These are phyloP conservation scores for Pollachius pollachius DNA, from an alignment of 2,113 vertebrate genomes.

Conservation along the genomic window DNA sequence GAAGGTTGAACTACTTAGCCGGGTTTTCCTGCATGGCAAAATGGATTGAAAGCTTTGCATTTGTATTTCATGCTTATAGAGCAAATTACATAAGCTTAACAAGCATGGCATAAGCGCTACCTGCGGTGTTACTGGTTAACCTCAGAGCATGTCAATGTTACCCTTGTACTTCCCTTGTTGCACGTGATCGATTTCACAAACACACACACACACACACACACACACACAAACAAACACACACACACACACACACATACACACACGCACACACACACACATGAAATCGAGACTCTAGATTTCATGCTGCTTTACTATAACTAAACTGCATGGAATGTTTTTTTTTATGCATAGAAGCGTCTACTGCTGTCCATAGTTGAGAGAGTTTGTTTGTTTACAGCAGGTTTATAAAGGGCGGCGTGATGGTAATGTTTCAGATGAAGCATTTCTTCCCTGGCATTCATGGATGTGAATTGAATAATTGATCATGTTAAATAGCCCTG, in stretches of 20 bases:
- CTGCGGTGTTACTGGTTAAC: conserved; percentile 14
- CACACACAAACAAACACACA: neutral
- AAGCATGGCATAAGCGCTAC: conserved; percentile 44
- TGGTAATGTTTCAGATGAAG: too few relatives aligned
- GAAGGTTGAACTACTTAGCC: conserved; percentile 18
- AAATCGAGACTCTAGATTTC: neutral
- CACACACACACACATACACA: neutral
- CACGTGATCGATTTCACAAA: conserved; percentile 21
- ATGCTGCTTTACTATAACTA: conserved; percentile 12
- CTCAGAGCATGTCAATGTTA: conserved; percentile 46
- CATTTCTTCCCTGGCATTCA: too few relatives aligned
- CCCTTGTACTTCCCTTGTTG: conserved; percentile 15
- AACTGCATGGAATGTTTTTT: neutral
- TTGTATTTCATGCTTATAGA: neutral
- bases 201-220: conserved; percentile 8
- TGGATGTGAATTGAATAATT: too few relatives aligned
- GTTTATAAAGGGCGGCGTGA: too few relatives aligned
- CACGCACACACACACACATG: conserved; percentile 4
- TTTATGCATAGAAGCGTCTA: neutral
- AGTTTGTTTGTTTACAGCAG: too few relatives aligned
- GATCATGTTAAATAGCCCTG: too few relatives aligned
- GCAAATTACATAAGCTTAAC: conserved; percentile 4
- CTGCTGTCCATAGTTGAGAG: too few relatives aligned
- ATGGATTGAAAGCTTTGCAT: conserved; percentile 1
- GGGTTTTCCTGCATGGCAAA: conserved; percentile 11